Percentiles rank a stretch among this genome's conserved stretches.
Evolutionary conservation across 2,888 invertebrate genomes (phyloP).

Genomic region (Tinea pellionella): DNA sequence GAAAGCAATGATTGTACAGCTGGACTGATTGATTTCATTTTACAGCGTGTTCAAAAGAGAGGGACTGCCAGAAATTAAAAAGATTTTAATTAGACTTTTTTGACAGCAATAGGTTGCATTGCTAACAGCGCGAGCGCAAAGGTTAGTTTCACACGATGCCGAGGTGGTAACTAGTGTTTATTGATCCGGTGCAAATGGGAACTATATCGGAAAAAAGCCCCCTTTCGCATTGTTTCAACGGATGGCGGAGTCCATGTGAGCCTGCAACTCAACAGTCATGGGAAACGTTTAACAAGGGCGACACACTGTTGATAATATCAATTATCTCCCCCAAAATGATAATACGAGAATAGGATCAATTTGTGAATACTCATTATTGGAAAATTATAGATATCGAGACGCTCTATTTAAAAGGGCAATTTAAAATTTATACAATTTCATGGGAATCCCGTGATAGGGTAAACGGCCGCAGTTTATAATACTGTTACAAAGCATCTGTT

Average conservation of each 20-base stretch:
- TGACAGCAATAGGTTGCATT: background rate
- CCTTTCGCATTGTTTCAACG: constrained; percentile 38
- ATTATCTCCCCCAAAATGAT: constrained; percentile 45
- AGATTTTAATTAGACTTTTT: background rate
- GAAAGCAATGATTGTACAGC: constrained; percentile 39
- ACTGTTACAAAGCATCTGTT: background rate
- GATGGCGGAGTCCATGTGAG: constrained; percentile 28
- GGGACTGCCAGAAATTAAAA: background rate
- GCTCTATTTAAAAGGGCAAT: background rate
- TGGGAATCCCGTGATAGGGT: constrained; percentile 6
- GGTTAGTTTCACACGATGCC: constrained; percentile 49
- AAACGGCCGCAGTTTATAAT: background rate
- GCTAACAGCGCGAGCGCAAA: constrained; percentile 18
- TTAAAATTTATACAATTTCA: constrained; percentile 10
- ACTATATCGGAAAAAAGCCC: constrained; percentile 30
- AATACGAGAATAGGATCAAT: constrained; percentile 21
- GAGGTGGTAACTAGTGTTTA: constrained; percentile 39
- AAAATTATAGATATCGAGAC: constrained; percentile 31
- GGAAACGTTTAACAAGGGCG: constrained; percentile 60
- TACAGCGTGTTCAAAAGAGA: background rate
- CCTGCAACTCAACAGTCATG: constrained; percentile 30
- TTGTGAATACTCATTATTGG: constrained; percentile 24
- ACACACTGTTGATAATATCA: constrained; percentile 43
- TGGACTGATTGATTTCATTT: background rate
- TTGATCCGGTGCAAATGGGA: constrained; percentile 46